Percentiles rank a stretch among this genome's conserved stretches.
Conservation (phyloP, 1,140 invertebrate genomes). For the Zaprionus tsacasi region DNA sequence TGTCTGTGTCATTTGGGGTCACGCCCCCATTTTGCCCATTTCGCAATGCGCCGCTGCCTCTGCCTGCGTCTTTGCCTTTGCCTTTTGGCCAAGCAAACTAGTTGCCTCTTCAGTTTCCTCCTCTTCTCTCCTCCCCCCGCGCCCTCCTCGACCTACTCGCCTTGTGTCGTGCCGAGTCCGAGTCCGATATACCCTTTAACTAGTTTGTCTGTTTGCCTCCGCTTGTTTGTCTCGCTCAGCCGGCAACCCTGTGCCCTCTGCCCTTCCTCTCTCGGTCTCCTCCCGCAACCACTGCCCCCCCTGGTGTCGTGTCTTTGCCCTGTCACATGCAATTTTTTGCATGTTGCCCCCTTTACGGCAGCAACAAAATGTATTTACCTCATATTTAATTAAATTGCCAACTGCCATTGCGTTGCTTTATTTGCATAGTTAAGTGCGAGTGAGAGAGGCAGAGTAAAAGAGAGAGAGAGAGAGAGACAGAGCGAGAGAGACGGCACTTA, state of each 20-base stretch:
- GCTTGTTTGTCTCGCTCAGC: conserved; percentile 44
- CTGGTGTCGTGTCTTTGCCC: not conserved
- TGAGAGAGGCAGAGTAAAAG: not conserved
- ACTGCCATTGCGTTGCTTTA: conserved; percentile 70
- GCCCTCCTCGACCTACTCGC: not conserved
- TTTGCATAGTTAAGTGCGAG: conserved; percentile 66
- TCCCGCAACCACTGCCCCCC: not conserved
- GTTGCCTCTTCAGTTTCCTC: not conserved
- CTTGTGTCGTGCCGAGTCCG: conserved; percentile 1
- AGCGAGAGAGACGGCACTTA: not conserved
- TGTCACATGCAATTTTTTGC: conserved; percentile 73
- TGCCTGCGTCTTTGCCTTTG: conserved; percentile 43
- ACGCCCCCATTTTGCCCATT: conserved; percentile 65
- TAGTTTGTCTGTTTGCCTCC: conserved; percentile 70
- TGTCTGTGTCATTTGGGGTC: conserved; percentile 74
- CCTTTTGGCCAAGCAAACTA: conserved; percentile 51
- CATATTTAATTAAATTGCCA: conserved; percentile 79
- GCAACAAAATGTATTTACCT: conserved; percentile 68
- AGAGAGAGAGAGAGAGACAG: not conserved
- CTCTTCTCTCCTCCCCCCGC: not conserved
- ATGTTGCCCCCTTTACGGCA: conserved; percentile 66
- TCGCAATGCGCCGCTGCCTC: conserved; percentile 32
- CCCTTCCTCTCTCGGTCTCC: not conserved
- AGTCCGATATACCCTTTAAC: conserved; percentile 58
- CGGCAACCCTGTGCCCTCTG: not conserved